Conservation (phyloP, 2,888 invertebrate species). For the Phragmatobia fuliginosa region DNA sequence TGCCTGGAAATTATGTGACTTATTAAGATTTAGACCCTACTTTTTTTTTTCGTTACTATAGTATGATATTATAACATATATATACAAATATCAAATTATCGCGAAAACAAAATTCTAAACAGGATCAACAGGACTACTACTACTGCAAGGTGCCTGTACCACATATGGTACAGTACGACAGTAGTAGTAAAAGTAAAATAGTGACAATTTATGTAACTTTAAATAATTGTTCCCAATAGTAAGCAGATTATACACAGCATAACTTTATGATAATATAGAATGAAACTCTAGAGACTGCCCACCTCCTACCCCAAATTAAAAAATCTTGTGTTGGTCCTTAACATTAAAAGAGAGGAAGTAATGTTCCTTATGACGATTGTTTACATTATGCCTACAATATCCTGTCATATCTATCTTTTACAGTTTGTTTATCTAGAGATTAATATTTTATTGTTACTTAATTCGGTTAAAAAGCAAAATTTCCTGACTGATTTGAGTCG, state of each 20-base stretch:
- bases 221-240: too few species aligned
- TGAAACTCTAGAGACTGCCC: conserved; percentile 41
- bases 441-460: neutral
- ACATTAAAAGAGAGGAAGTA: conserved; percentile 28
- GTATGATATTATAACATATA: too few species aligned
- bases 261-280: conserved; percentile 37
- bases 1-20: neutral
- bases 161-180: too few species aligned
- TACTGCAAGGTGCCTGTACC: too few species aligned
- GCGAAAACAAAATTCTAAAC: too few species aligned
- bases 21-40: too few species aligned
- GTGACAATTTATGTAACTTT: too few species aligned
- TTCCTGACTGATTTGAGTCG: neutral
- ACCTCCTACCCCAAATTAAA: conserved; percentile 53
- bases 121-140: too few species aligned
- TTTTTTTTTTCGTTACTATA: too few species aligned
- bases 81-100: too few species aligned
- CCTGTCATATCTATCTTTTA: neutral
- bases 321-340: conserved; percentile 46
- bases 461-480: neutral
- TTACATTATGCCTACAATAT: conserved; percentile 18
- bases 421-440: conserved; percentile 20
- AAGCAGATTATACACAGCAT: too few species aligned
- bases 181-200: too few species aligned
- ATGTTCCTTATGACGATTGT: conserved; percentile 14